phyloP scores from a whole-genome alignment of 2,888 invertebrate species.

The Eucera pruinosa region DNA sequence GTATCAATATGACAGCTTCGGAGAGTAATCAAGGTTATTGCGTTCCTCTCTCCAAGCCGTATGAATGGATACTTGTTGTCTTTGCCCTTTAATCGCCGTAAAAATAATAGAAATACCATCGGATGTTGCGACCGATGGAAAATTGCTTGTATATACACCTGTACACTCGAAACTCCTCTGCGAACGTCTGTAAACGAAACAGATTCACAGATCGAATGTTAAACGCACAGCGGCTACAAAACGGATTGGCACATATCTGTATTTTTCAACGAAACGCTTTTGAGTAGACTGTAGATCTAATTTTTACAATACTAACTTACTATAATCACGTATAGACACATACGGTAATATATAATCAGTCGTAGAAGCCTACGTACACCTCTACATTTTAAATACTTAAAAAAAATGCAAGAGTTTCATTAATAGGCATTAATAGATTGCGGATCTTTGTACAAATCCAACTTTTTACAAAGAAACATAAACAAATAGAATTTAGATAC shows the following conservation, averaged over 20 bases:
- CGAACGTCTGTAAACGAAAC: background rate
- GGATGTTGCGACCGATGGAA: constrained; percentile 23
- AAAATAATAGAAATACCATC: constrained; percentile 44
- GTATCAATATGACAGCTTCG: constrained; percentile 41
- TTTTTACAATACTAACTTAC: too few species aligned
- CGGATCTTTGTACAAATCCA: too few species aligned
- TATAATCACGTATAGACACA: too few species aligned
- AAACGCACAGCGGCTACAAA: too few species aligned
- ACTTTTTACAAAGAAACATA: too few species aligned
- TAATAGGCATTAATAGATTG: too few species aligned
- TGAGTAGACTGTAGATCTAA: background rate
- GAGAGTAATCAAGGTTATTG: constrained; percentile 53
- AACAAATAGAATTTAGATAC: too few species aligned
- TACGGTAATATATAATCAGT: too few species aligned
- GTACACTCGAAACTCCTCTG: background rate
- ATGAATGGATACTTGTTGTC: constrained; percentile 48
- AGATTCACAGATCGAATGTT: background rate
- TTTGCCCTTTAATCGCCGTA: constrained; percentile 45
- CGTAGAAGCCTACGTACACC: too few species aligned
- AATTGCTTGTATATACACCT: background rate
- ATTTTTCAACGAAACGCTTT: background rate
- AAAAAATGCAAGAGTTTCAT: too few species aligned
- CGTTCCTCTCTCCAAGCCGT: constrained; percentile 36
- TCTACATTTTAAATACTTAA: too few species aligned
- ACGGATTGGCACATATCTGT: too few species aligned